Percentiles rank a stretch among this genome's conserved stretches.
Conservation (phyloP, 2,797 vertebrate species). For the Petrocephalus sullivani region DNA sequence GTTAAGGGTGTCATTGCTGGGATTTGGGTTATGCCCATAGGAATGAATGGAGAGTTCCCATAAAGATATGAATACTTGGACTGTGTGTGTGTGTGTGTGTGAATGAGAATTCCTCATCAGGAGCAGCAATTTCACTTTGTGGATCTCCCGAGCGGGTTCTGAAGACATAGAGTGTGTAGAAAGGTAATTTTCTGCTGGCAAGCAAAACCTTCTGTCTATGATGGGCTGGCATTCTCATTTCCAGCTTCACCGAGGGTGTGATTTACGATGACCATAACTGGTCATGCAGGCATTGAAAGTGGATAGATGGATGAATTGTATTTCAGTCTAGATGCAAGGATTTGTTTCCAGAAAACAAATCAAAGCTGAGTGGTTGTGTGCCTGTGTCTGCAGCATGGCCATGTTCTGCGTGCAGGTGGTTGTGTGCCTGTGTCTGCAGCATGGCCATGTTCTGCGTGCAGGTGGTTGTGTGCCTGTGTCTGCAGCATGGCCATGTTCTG, state of each 20-base stretch:
- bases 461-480: neutral
- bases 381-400: neutral
- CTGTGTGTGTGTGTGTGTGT: slow-evolving; percentile 2
- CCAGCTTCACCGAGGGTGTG: neutral
- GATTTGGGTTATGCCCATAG: neutral
- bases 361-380: neutral
- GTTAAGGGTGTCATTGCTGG: neutral
- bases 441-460: no score
- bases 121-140: neutral
- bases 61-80: neutral
- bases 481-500: neutral
- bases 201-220: neutral
- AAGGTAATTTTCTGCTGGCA: neutral
- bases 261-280: neutral
- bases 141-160: neutral
- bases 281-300: neutral
- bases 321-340: neutral
- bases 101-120: neutral
- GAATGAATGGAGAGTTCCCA: neutral
- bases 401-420: no score
- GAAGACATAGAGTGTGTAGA: neutral
- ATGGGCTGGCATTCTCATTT: neutral
- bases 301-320: neutral
- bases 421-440: neutral
- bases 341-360: neutral